Evolutionary conservation across 37 sponge, comb jelly and placozoan species (phyloP).

Genomic region (Eunapius fragilis): DNA sequence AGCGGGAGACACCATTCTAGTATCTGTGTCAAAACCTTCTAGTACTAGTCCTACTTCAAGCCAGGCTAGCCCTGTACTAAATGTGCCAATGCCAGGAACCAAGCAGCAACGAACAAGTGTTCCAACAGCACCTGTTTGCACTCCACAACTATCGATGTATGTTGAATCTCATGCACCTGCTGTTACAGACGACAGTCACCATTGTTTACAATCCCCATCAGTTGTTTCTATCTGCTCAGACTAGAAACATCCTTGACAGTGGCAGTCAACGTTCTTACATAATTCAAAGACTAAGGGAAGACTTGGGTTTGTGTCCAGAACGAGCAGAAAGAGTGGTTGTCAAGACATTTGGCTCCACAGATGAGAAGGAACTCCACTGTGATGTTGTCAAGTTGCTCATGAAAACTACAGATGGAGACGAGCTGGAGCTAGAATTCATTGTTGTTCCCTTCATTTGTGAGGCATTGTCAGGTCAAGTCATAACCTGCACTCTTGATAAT

Average conservation of each 20-base stretch:
- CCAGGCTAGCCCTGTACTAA: too few relatives aligned
- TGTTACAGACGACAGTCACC: background rate
- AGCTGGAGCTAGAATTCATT: background rate
- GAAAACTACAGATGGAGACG: background rate
- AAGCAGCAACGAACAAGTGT: too few relatives aligned
- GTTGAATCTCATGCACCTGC: background rate
- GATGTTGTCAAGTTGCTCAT: constrained; percentile 12
- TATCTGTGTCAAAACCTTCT: constrained; percentile 11
- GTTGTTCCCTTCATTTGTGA: constrained; percentile 41
- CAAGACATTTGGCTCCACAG: background rate
- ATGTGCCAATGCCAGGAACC: too few relatives aligned
- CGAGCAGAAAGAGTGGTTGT: background rate
- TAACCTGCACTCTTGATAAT: background rate
- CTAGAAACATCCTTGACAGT: constrained; percentile 25
- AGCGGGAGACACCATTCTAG: constrained; percentile 10
- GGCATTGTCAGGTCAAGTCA: constrained; percentile 10
- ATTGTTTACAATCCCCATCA: constrained; percentile 19
- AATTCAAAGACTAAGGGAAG: constrained; percentile 1
- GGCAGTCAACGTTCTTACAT: constrained; percentile 49
- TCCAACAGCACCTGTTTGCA: too few relatives aligned
- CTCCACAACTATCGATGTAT: too few relatives aligned
- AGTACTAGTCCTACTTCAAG: too few relatives aligned
- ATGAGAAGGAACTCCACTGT: constrained; percentile 2
- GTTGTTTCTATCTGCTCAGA: background rate
- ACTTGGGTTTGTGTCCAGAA: background rate